phyloP scores from a whole-genome alignment of 2,888 invertebrate genomes.

The Tipula vernalis region DNA sequence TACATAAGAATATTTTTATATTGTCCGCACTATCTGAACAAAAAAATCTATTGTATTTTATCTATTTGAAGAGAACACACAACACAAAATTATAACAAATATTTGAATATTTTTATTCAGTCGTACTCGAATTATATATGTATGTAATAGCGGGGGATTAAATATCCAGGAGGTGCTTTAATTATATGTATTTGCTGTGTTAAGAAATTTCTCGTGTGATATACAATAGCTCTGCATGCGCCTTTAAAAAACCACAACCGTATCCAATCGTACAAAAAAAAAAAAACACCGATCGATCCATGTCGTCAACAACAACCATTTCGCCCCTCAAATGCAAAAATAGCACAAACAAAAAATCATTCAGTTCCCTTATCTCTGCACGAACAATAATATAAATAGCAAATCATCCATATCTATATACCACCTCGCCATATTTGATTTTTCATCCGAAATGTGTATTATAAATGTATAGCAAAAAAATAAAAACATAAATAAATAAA shows the following conservation, averaged over 20 bases:
- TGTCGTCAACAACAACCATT: not conserved
- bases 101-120: not conserved
- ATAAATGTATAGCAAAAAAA: not conserved
- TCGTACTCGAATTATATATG: not conserved
- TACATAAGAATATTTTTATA: not conserved
- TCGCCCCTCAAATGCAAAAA: not conserved
- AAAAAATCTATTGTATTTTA: not conserved
- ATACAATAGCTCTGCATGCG: not conserved
- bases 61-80: not conserved
- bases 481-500: not conserved
- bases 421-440: not conserved
- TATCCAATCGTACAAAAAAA: not conserved
- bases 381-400: not conserved
- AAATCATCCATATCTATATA: not conserved
- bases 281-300: not conserved
- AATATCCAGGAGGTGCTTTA: not conserved
- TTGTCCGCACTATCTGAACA: not conserved
- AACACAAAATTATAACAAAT: not conserved
- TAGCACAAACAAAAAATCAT: not conserved
- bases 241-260: not conserved
- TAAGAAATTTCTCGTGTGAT: not conserved
- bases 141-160: not conserved
- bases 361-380: not conserved
- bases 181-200: not conserved
- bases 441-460: not conserved